Conservation (phyloP, 2,113 vertebrate genomes). For the Morone chrysops region DNA sequence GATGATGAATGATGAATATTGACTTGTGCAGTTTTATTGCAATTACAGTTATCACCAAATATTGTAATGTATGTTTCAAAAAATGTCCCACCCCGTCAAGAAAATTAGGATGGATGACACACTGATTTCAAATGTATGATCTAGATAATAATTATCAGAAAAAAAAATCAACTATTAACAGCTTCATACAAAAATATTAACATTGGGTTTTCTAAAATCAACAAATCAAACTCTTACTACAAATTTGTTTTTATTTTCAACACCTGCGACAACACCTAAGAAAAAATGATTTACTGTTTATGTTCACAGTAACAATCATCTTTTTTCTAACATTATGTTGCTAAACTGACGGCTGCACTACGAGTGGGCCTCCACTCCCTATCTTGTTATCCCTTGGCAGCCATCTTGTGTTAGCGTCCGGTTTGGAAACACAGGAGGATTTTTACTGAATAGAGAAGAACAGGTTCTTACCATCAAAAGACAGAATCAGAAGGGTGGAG, state of each 20-base stretch:
- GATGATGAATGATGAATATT: not conserved
- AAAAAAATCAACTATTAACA: not conserved
- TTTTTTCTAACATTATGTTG: not conserved
- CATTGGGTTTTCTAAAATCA: not conserved
- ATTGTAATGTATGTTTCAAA: not conserved
- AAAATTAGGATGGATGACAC: no score
- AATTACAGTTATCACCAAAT: not conserved
- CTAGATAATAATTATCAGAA: not conserved
- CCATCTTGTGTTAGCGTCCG: slow-evolving; percentile 49
- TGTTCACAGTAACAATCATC: not conserved
- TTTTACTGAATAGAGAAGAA: slow-evolving; percentile 40
- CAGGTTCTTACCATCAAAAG: slow-evolving; percentile 33
- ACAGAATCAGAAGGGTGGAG: slow-evolving; percentile 20
- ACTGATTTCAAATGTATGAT: no score
- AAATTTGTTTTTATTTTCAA: not conserved
- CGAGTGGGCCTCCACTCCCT: not conserved
- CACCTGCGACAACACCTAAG: not conserved
- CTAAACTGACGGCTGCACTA: not conserved
- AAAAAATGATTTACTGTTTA: not conserved
- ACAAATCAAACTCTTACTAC: not conserved
- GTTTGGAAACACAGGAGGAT: not conserved
- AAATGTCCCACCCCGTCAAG: not conserved
- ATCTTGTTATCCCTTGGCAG: slow-evolving; percentile 2
- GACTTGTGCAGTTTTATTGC: not conserved
- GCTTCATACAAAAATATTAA: not conserved